phyloP scores from a whole-genome alignment of 2,113 vertebrate genomes.

The Phaethornis superciliosus region DNA sequence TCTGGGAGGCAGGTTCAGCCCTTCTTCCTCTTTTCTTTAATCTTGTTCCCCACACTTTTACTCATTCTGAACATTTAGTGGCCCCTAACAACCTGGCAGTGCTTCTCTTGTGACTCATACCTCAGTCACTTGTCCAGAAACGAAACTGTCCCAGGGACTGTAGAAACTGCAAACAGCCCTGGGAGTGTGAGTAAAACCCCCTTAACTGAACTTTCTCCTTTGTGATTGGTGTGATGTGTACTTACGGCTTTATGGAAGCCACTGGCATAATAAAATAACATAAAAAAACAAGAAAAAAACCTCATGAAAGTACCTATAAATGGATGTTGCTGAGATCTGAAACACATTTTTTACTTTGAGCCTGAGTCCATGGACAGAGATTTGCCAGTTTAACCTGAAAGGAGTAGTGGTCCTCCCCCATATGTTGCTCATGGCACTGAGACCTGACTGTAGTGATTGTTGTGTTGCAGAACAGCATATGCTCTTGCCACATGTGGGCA shows the following conservation, averaged over 20 bases:
- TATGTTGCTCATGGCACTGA: not conserved
- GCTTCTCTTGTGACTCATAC: not conserved
- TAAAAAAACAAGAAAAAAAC: too few relatives aligned
- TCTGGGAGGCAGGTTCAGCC: not conserved
- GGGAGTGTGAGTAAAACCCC: not conserved
- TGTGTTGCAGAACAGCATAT: fast-evolving
- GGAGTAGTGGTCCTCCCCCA: not conserved
- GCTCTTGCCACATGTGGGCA: not conserved
- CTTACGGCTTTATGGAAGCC: not conserved
- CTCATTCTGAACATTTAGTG: not conserved
- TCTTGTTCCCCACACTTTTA: not conserved
- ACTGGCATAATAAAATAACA: not conserved
- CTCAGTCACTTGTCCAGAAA: not conserved
- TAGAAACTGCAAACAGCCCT: not conserved
- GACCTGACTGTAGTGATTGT: not conserved
- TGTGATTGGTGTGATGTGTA: not conserved
- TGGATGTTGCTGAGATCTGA: not conserved
- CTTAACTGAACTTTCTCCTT: not conserved
- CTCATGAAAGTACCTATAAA: not conserved
- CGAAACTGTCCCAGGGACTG: not conserved
- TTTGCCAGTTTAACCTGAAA: not conserved
- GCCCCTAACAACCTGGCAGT: not conserved
- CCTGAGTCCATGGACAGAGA: not conserved
- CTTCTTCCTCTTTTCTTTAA: not conserved
- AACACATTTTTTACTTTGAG: not conserved